Conservation (phyloP, 35 echinoderm and acorn worm species). For the Patiria miniata region DNA sequence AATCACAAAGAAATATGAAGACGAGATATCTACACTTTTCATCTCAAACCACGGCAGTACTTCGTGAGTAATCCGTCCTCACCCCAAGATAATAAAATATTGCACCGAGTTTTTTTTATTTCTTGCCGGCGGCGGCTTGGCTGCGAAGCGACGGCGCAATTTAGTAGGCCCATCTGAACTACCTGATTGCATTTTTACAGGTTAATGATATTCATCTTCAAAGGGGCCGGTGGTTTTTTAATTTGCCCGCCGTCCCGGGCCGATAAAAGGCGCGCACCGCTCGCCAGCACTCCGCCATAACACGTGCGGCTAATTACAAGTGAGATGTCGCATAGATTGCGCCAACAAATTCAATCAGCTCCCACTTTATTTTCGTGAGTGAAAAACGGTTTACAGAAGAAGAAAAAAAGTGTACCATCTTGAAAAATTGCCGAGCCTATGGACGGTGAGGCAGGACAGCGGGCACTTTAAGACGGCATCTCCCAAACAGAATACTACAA, state of each 20-base stretch:
- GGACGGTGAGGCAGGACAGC: neutral
- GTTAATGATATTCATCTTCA: slow-evolving; percentile 34
- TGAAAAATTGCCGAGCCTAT: neutral
- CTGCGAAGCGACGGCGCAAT: slow-evolving; percentile 23
- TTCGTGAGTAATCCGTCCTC: slow-evolving; percentile 28
- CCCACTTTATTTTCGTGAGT: slow-evolving; percentile 25
- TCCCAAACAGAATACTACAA: no score
- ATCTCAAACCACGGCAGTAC: slow-evolving; percentile 5
- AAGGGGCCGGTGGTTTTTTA: slow-evolving; percentile 15
- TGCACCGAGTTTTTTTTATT: slow-evolving; percentile 13
- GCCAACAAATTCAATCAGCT: slow-evolving; percentile 7
- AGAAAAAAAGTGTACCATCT: slow-evolving; percentile 18
- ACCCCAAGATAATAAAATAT: slow-evolving; percentile 19
- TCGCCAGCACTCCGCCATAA: slow-evolving; percentile 25
- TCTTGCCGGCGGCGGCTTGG: slow-evolving; percentile 26
- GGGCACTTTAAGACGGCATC: no score
- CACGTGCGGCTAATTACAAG: slow-evolving; percentile 30
- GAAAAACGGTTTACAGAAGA: slow-evolving; percentile 13
- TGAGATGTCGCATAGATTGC: slow-evolving; percentile 24
- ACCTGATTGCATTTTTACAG: slow-evolving; percentile 33
- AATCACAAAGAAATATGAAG: neutral
- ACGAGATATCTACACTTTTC: slow-evolving; percentile 9
- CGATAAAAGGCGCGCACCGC: slow-evolving; percentile 24
- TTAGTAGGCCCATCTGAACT: neutral
- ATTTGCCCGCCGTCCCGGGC: slow-evolving; percentile 14